Conservation (phyloP, 2,113 vertebrate genomes). For the Daboia siamensis region DNA sequence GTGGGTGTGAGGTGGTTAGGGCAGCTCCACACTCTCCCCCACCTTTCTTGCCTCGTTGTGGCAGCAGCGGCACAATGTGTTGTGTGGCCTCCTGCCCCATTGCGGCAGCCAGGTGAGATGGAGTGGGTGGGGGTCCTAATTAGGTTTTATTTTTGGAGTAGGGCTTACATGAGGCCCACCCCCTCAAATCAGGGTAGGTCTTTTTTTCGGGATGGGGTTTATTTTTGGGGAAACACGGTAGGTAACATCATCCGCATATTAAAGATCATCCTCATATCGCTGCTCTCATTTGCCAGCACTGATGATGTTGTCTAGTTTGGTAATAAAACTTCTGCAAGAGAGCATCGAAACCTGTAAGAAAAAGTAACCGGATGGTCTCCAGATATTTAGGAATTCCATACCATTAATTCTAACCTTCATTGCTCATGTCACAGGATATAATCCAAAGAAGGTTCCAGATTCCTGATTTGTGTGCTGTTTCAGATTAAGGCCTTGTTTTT, state of each 20-base stretch:
- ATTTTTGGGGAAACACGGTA: neutral
- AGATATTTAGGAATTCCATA: neutral
- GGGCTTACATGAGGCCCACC: too few relatives aligned
- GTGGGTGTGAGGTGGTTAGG: too few relatives aligned
- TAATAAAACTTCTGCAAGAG: neutral
- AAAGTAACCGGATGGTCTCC: neutral
- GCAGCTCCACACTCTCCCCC: too few relatives aligned
- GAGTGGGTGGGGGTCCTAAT: too few relatives aligned
- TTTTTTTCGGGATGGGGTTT: too few relatives aligned
- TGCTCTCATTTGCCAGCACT: neutral
- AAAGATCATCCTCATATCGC: neutral
- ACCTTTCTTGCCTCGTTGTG: too few relatives aligned
- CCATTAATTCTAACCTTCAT: neutral
- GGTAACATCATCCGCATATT: neutral
- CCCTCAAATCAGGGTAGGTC: too few relatives aligned
- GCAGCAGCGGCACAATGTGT: too few relatives aligned
- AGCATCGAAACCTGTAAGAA: neutral
- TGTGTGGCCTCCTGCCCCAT: too few relatives aligned
- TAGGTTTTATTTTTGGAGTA: too few relatives aligned
- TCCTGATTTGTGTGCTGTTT: neutral
- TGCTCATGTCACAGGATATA: neutral
- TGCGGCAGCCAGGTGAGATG: too few relatives aligned
- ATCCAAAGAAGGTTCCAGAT: neutral
- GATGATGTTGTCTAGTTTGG: neutral
- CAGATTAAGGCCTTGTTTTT: neutral